Base-by-base conservation (phyloP, 2,888 invertebrate species). In the Mechanitis messenoides region DNA sequence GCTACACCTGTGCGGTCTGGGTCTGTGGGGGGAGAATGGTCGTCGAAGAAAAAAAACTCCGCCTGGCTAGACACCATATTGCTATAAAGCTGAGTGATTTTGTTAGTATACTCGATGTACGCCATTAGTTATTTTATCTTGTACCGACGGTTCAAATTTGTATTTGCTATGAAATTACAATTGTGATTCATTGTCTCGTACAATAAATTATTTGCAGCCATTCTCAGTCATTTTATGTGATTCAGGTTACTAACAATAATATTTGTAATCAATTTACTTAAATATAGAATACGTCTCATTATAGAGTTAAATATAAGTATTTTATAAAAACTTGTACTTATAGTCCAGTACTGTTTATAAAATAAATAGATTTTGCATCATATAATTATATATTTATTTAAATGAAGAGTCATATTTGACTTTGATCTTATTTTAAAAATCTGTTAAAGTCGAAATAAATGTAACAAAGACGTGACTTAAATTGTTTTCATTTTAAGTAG, bases 1-100 rank as follows among this genome's bases (percentile, higher is more conserved):
- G 85, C 73, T 78, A 75, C 85, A 85, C 85, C 84, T 85, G 85
- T 76, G 77, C 55, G 45, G 53, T 28, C 53, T 55, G 70, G 69
- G 64, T 65, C 66, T 56, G 71, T 59, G 60, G 62, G 63, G 60
- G 60, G 59, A 55, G 64, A 42, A 68, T 67, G 66, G 70, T 66
- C 68, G 63, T 65, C 68, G 64, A 62, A 72, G 20, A 77, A 72
- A 79, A 80, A 80, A 80, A 80, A 78, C 78, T 73, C 80, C 80
- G 78, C 76, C 79, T 75, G 76, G 66, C 56, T 59, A 70, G 72
- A 69, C 77, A 76, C 78, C 77, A 78, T 79, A 74, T 77, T 79
- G 81, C 70, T 71, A 70, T 63, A 63, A 63, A 72, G 72, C 53
- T 11, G 35, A 56, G 38, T 72, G 72, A 76, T 73, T 75, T 74